Evolutionary conservation across 2,113 vertebrate genomes (phyloP), one percentile per base, ranked within the genome.

Genomic region (Tupaia chinensis): DNA sequence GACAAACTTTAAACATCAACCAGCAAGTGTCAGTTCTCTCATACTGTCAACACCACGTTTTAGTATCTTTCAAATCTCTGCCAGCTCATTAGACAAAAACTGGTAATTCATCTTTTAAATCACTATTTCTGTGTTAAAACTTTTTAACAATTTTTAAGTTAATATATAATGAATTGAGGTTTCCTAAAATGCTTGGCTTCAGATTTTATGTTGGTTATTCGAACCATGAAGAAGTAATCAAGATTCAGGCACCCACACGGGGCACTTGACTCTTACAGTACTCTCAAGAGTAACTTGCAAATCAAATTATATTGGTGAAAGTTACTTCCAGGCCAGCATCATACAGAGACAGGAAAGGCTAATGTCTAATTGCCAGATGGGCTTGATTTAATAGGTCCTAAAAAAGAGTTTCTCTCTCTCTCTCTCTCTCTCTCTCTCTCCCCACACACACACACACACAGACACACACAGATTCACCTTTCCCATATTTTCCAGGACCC

Each of bases 1-100:
- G 58, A 58, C 95, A 14, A 89, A 83, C 58, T 92, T 87, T 92
- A 94, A 96, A 91, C 78, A 65, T 89, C 82, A 93, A 91, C 68
- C 80, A 86, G 63, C 86, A 95, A 95, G 76, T 83, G 69, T 76
- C 83, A 86, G 56, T 91, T 92, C 66, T 69, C 60, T 95, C 83
- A 91, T 9, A 81, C 58, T 79, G 82, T 66, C 92, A 95, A 60
- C 54, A 87, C 34, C 54, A 92, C 61, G 85, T 84, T 86, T 72
- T 44, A 93, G 53, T 92, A 63, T 80, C 94, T 96, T 93, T 68
- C 22, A 87, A 81, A 84, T 84, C 58, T 93, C 77, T 94, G 92
- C 83, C 87, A 97, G 76, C 56, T 77, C 77, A 44, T 87, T 78
- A 87, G 56, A 80, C 56, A 92, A 93, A 93, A 89, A 83, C 58